Evolutionary conservation across 2,797 vertebrate genomes (phyloP).

Genomic region (Melanogrammus aeglefinus): DNA sequence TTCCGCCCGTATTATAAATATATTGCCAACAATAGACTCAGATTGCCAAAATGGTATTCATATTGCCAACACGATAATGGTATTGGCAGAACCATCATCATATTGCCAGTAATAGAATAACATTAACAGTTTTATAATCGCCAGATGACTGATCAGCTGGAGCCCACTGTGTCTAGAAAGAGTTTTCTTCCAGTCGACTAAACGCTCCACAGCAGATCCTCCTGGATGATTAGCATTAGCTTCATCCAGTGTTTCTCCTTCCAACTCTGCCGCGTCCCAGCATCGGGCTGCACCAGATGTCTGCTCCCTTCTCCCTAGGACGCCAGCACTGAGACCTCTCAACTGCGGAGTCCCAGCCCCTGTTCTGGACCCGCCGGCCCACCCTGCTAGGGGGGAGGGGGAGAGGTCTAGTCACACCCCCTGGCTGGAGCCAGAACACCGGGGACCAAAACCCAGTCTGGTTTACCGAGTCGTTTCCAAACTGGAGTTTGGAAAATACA

Average conservation of each 20-base stretch:
- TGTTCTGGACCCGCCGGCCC: too few relatives aligned
- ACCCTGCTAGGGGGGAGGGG: too few relatives aligned
- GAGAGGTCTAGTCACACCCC: too few relatives aligned
- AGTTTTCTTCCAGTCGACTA: not conserved
- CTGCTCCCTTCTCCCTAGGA: too few relatives aligned
- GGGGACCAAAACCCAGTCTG: too few relatives aligned
- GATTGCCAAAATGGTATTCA: not conserved
- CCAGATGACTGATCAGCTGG: constrained; percentile 1
- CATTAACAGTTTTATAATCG: not conserved
- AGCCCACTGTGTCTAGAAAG: not conserved
- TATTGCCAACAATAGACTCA: not conserved
- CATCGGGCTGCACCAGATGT: not conserved
- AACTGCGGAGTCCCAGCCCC: too few relatives aligned
- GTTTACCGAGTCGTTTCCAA: too few relatives aligned
- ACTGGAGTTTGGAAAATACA: too few relatives aligned
- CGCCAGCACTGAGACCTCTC: too few relatives aligned
- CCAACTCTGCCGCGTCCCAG: not conserved
- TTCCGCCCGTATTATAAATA: not conserved
- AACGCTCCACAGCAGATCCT: not conserved
- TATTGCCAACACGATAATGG: not conserved
- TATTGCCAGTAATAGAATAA: not conserved
- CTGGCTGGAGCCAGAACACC: too few relatives aligned
- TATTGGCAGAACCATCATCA: not conserved
- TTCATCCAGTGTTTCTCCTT: not conserved
- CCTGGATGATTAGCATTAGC: not conserved